Evolutionary conservation across 2,888 invertebrate genomes (phyloP).

Genomic region (Heliothis peltigera): DNA sequence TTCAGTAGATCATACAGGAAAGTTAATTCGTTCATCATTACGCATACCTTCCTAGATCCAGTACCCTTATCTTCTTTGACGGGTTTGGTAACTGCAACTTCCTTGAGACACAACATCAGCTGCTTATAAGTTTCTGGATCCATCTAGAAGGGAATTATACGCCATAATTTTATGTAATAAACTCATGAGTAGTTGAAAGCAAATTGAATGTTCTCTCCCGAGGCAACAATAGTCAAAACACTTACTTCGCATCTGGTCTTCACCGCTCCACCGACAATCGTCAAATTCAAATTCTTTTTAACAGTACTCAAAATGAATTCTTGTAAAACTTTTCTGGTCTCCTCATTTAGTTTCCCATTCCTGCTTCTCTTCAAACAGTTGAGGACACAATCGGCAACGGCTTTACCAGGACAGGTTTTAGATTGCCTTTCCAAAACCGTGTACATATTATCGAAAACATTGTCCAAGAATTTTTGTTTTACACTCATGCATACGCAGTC

Average conservation of each 20-base stretch:
- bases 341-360: slow-evolving; percentile 80
- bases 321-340: slow-evolving; percentile 76
- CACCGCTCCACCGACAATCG: slow-evolving; percentile 84
- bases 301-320: slow-evolving; percentile 78
- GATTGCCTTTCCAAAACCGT: slow-evolving; percentile 77
- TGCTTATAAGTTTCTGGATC: slow-evolving; percentile 79
- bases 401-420: slow-evolving; percentile 74
- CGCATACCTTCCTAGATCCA: slow-evolving; percentile 74
- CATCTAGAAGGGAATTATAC: slow-evolving; percentile 71
- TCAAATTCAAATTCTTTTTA: slow-evolving; percentile 82
- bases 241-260: slow-evolving; percentile 86
- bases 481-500: slow-evolving; percentile 80
- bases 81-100: slow-evolving; percentile 67
- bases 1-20: too few species aligned
- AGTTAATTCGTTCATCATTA: neutral
- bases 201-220: too few species aligned
- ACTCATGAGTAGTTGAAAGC: too few species aligned
- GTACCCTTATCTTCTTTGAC: slow-evolving; percentile 75
- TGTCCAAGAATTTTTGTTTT: slow-evolving; percentile 81
- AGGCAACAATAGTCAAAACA: neutral
- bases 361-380: slow-evolving; percentile 75
- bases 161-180: neutral
- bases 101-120: slow-evolving; percentile 80
- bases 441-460: slow-evolving; percentile 86
- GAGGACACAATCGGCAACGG: slow-evolving; percentile 76